Evolutionary conservation across 23 tunicate species (phyloP), one percentile per base, ranked within the genome.

Genomic region (Oikopleura vanhoeffeni): DNA sequence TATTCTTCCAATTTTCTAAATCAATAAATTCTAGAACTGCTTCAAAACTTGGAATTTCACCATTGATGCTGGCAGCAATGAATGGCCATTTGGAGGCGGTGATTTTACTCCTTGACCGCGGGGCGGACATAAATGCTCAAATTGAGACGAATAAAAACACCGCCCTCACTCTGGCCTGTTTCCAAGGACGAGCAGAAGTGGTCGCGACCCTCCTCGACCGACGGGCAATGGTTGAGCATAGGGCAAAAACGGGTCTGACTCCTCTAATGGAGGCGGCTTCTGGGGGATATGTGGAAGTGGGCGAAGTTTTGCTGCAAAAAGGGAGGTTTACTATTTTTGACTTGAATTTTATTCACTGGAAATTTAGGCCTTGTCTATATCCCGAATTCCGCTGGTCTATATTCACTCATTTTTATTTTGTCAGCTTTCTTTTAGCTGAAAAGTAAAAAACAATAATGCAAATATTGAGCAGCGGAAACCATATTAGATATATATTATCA

Each of bases 101-200:
- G 0, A 89, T 82, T 83, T 57, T 90, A 40, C 83, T 95, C 42
- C 89, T 95, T 40, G 96, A 95, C 77, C 89, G 87, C 88, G 99
- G 99, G 64, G 99, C 99, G 8, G 99, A 95, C 60, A 95, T 95
- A 79, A 95, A 95, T 79, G 99, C 99, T 8, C 98, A 95, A 92
- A 95, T 95, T 76, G 99, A 95, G 83, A 95, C 99, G 49, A 95
- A 95, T 85, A 86, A 91, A 13, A 95, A 95, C 87, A 95, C 99
- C 0, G 96, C 99, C 36, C 84, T 95, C 84, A 95, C 99, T 1
- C 76, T 95, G 84, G 99, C 99, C 35, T 95, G 99, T 86, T 95
- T 95, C 85, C 99, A 95, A 87, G 99, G 99, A 24, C 91, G 99
- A 41, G 89, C 91, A 83, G 96, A 95, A 57, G 99, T 95, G 40